A percentile compares a stretch with the other conserved stretches of the same genome.
phyloP scores from a whole-genome alignment of 1,140 invertebrate species.

The Euglossa dilemma region DNA sequence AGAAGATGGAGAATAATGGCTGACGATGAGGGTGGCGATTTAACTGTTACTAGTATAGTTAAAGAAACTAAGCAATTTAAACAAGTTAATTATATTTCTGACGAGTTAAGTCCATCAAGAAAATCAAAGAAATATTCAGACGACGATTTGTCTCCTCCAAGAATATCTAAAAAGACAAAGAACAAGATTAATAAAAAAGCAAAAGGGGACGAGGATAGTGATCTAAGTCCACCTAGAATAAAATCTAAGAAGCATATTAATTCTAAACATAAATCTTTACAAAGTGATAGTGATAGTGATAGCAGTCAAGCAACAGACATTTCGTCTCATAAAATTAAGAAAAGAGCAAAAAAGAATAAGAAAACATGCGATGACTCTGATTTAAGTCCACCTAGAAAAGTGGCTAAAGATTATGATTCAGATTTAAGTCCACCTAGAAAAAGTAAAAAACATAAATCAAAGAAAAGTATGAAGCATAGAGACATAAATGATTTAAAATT shows the following conservation, averaged over 20 bases:
- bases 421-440: conserved; percentile 68
- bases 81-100: neutral
- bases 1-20: conserved; percentile 89
- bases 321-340: conserved; percentile 11
- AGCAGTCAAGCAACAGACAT: neutral
- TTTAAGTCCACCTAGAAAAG: conserved; percentile 59
- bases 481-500: conserved; percentile 34
- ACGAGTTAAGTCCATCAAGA: conserved; percentile 36
- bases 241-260: conserved; percentile 44
- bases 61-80: conserved; percentile 38
- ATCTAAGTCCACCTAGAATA: conserved; percentile 54
- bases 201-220: neutral
- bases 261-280: neutral
- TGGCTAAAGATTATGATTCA: conserved; percentile 59
- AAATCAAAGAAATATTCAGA: neutral
- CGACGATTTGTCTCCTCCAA: conserved; percentile 30
- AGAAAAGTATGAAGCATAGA: conserved; percentile 51
- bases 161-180: conserved; percentile 1
- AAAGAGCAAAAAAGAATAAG: conserved; percentile 1
- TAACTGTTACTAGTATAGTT: conserved; percentile 63
- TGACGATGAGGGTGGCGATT: conserved; percentile 76
- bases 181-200: neutral
- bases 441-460: neutral
- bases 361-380: conserved; percentile 44
- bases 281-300: conserved; percentile 1